A percentile compares a stretch with the other conserved stretches of the same genome.
Conservation (phyloP, 2,797 vertebrate genomes). For the Falco naumanni region DNA sequence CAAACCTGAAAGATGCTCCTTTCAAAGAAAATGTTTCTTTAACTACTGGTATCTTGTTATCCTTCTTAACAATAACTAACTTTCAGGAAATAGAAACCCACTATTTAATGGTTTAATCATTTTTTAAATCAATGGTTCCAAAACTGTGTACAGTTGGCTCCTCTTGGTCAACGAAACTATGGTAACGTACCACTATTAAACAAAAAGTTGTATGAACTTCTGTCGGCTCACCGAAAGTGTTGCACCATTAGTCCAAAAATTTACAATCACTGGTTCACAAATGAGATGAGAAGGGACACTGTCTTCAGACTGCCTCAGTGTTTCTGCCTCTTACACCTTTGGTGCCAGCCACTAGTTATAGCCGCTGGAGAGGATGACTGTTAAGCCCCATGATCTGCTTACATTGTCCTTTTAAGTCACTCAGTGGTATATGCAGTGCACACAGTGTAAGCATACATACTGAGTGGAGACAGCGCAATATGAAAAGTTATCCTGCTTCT, state of each 20-base stretch:
- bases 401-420: not conserved
- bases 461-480: not conserved
- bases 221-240: not conserved
- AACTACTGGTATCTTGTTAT: not conserved
- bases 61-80: not conserved
- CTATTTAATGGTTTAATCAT: not conserved
- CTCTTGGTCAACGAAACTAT: not conserved
- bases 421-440: rapidly evolving
- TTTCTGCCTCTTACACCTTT: not conserved
- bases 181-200: not conserved
- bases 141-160: not conserved
- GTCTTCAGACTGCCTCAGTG: not conserved
- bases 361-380: not conserved
- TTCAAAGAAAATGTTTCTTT: not conserved
- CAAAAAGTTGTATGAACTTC: not conserved
- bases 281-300: not conserved
- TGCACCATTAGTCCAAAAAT: not conserved
- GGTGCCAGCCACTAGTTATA: not conserved
- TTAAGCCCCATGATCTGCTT: not conserved
- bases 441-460: not conserved
- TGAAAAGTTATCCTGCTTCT: not conserved
- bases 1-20: not conserved
- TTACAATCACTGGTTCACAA: not conserved
- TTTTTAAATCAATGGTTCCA: not conserved
- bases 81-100: not conserved